These are phyloP conservation scores for Neodiprion lecontei DNA, from an alignment of 1,140 invertebrate species.

Conservation along the genomic window DNA sequence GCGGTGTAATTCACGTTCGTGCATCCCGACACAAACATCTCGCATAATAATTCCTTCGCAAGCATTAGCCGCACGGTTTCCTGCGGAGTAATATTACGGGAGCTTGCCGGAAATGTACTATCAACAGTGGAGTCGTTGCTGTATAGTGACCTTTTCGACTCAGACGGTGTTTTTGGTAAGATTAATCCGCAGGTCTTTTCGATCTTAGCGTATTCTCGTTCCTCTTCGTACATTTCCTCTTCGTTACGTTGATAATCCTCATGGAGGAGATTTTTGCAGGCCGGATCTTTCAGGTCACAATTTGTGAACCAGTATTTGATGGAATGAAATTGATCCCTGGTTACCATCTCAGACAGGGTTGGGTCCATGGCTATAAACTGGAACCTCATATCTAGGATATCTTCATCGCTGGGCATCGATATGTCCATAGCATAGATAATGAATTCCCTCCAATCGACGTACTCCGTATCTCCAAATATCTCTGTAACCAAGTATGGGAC, in stretches of 20 bases:
- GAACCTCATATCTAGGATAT: conserved; percentile 59
- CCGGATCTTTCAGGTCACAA: background rate
- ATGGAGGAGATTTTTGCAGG: background rate
- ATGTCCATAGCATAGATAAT: conserved; percentile 65
- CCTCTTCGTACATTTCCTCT: conserved; percentile 48
- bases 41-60: conserved; percentile 63
- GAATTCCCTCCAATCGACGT: conserved; percentile 70
- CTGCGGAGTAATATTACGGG: conserved; percentile 22
- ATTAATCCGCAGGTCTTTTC: background rate
- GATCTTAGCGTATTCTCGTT: background rate
- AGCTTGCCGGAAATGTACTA: background rate
- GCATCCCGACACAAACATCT: conserved; percentile 58
- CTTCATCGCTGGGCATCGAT: conserved; percentile 58
- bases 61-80: conserved; percentile 49
- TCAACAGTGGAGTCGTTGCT: background rate
- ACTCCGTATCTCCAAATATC: conserved; percentile 61
- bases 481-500: conserved; percentile 56
- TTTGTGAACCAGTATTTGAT: conserved; percentile 63
- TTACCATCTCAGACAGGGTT: conserved; percentile 53
- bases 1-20: conserved; percentile 66
- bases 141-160: too few relatives aligned
- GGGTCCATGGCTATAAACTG: conserved; percentile 57
- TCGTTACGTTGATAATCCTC: conserved; percentile 20
- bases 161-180: background rate
- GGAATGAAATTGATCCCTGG: conserved; percentile 47